Base-by-base conservation (phyloP, 2,113 vertebrate species). In the Cyprinus carpio region DNA sequence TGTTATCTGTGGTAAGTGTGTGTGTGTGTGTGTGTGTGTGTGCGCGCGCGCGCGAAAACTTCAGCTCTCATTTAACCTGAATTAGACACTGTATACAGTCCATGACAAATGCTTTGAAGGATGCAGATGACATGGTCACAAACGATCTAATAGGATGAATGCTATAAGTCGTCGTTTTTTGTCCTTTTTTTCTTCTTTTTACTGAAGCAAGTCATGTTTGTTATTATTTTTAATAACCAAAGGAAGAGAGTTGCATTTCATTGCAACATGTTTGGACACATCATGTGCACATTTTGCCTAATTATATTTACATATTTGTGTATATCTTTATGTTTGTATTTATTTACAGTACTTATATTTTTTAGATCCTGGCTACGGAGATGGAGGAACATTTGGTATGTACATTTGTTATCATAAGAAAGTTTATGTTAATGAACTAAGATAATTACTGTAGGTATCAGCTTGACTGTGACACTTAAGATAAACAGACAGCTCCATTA, bases 1-100 rank as follows among this genome's bases (percentile, higher is more conserved):
- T 83, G 87, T 93, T 87, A 88, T 94, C 82, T 90, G 84, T 67
- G 94, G 95, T 95, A 91, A 95, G 95, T 94, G 90, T 91, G 4
- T 20, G 54, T 20, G 54, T 8, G 40, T 43, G 40, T 43, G 40
- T 9, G 40, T 43, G 40, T 10, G 43, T 46, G 43, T 12, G 20
- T 89, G 86, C 90, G 86, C 90, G 88, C 75, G 69, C 85, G 60
- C 69, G 54, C 88, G 90, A 88, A 86, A 91, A 49, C 13, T 7
- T 43, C 1, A 25, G 77, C 23, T 65, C 40, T 49, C 2, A 12
- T 23, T 65, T 49, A 67, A 11, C 6, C 12, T 25, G 23, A 15
- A 25, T 8, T 8, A 25, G 40, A 46, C 40, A 72, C 2, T 6
- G 49, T 12, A 60, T 58, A 20, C 69, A 40, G 69, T 72, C 20